Conservation (phyloP, 2,797 vertebrate genomes). For the Notolabrus celidotus region DNA sequence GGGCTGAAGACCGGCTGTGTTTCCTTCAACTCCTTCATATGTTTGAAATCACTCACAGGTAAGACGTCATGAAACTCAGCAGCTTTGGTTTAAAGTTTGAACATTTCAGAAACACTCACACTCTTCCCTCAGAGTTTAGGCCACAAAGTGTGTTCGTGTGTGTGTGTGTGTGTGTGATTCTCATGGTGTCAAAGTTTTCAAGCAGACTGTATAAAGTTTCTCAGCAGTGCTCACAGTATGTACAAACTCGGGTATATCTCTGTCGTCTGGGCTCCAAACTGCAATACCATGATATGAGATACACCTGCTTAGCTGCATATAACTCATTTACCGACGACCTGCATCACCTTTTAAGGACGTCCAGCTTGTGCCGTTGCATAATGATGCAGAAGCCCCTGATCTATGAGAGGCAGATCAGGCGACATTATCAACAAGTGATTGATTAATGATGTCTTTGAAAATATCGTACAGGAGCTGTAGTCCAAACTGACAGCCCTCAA, state of each 20-base stretch:
- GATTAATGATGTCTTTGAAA: too few species aligned
- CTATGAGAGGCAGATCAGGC: too few species aligned
- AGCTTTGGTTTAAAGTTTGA: too few species aligned
- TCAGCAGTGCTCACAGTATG: background rate
- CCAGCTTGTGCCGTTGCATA: constrained; percentile 27
- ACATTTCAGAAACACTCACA: too few species aligned
- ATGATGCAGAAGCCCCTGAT: background rate
- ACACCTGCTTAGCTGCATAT: constrained; percentile 37
- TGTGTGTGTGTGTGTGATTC: background rate
- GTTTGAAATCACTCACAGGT: background rate
- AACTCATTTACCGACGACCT: constrained; percentile 36
- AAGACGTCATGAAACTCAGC: too few species aligned
- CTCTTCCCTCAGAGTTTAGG: too few species aligned
- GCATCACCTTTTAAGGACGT: constrained; percentile 40
- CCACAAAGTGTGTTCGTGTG: background rate
- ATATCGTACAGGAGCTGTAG: too few species aligned
- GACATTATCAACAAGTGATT: too few species aligned
- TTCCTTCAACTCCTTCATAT: constrained; percentile 33
- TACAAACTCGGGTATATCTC: background rate
- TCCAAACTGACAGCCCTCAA: too few species aligned
- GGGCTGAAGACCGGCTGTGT: constrained; percentile 32
- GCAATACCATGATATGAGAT: constrained; percentile 31
- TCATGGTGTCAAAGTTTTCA: too few species aligned
- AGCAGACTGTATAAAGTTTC: constrained; percentile 16
- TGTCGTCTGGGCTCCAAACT: constrained; percentile 13